Evolutionary conservation across 2,888 invertebrate species (phyloP).

Genomic region (Tuberolachnus salignus): DNA sequence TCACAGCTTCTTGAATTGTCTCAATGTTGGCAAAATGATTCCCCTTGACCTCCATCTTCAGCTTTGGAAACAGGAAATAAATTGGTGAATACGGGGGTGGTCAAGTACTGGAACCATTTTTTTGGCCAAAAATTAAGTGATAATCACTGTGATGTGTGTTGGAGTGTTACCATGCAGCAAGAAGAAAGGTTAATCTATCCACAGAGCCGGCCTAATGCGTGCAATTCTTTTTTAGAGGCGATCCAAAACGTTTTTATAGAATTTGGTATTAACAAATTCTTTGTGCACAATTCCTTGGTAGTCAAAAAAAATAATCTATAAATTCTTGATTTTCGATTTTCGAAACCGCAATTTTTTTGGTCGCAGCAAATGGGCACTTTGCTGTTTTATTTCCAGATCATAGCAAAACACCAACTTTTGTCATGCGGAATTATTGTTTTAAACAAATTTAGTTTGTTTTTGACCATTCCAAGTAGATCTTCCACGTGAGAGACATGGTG

Average conservation of each 20-base stretch:
- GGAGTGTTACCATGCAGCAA: conserved; percentile 22
- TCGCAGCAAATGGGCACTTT: too few species aligned
- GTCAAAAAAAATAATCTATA: too few species aligned
- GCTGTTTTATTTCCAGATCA: too few species aligned
- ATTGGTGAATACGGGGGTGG: conserved; percentile 36
- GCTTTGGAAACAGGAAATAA: conserved; percentile 27
- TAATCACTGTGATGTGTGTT: conserved; percentile 21
- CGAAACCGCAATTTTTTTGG: too few species aligned
- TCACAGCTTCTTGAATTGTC: conserved; percentile 20
- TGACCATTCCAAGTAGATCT: too few species aligned
- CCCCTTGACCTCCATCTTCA: conserved; percentile 31
- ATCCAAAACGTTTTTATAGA: neutral
- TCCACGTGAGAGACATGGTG: too few species aligned
- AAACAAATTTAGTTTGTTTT: too few species aligned
- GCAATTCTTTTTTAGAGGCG: neutral
- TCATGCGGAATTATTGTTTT: too few species aligned
- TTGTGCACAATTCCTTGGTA: too few species aligned
- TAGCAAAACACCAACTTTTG: too few species aligned
- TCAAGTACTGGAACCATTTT: conserved; percentile 2
- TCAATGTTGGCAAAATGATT: conserved; percentile 15
- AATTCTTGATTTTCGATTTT: too few species aligned
- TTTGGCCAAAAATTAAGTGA: conserved; percentile 19
- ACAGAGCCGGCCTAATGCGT: neutral
- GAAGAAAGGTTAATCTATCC: neutral
- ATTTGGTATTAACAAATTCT: too few species aligned